Base-by-base conservation (phyloP, 2,797 vertebrate species). In the Melanotaenia nigrans region DNA sequence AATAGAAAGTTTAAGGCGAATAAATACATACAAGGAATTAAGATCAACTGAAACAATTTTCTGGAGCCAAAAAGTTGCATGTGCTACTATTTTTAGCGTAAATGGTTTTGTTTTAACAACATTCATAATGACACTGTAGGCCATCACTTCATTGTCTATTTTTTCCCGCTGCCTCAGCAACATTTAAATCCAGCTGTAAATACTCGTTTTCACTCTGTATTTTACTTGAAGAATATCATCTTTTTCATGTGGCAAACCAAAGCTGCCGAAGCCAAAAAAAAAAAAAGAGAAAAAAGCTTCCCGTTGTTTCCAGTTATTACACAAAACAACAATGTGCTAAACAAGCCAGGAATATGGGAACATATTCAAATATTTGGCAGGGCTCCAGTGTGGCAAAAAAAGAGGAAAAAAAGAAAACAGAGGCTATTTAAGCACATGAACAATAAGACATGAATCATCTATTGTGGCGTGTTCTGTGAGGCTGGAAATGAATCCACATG, bases 391-490 rank as follows among this genome's bases (percentile, higher is more conserved):
- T 58, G 55, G 65, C 59, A 73, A 71, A 53, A 22, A 61, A 49
- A 8, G 28, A 28, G 20, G 53, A 32, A 32, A 61, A 47, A 14
- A 12, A 7, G 2, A 64, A 80, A 82, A 86, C 73, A 68, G 78
- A 75, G 65, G 73, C 83, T 77, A 64, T 90, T 90, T 76, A 64
- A 75, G 71, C 77, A 78, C 69, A 81, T 18, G 65, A 86, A 93
- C 89, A 91, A 92, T 88, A 85, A 91, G 86, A 89, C 91, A 90
- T 90, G 83, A 87, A 93, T 93, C 90, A 91, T 92, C 89, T 68
- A 81, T 90, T 91, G 87, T 90, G 71, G 79, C 45, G 63, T 36
- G 42, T 75, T 84, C 78, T 78, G 75, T 71, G 32, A 12, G 58
- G 55, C n/a, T 78, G 75, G 77, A 87, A 63, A 47, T 30, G 84